Base-by-base conservation (phyloP, 2,888 invertebrate species). In the Pherbina coryleti region DNA sequence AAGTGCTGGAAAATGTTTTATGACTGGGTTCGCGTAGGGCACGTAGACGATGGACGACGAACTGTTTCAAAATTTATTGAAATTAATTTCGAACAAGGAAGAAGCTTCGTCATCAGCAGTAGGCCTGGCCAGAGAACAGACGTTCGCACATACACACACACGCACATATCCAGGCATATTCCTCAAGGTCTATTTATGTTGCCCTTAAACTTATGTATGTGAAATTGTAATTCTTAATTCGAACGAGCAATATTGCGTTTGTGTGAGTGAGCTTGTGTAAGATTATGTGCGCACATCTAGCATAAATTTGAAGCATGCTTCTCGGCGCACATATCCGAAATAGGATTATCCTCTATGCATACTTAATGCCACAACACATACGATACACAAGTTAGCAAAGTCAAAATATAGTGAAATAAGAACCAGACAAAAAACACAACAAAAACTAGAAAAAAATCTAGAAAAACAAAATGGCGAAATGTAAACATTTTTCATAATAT, bases 311-410 rank as follows among this genome's bases (percentile, higher is more conserved):
- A 44, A 73, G 73, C 62, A 44, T 62, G 31, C 57, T 73, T 73
- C 62, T 44, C 25, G 62, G 60, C 60, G 49, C 49, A 31, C 60
- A 69, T 44, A 57, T 31, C 55, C 73, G 73, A 79, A 80, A 79
- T 77, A 77, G 75, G 78, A 78, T 79, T 79, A 81, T 78, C 74
- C 77, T 80, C 77, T 79, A 76, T 80, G 80, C 79, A 80, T 76
- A 67, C 57, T 53, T 66, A 80, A 80, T 79, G 57, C 37, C 71
- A 19, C 8, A 37, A 62, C 34, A 22, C 71, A n/a, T 25, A 44
- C 55, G n/a, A n/a, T 53, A 62, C 55, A 55, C 17, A 9, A 19
- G n/a, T 2, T 17, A 66, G 25, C 49, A 66, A 31, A n/a, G 9
- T 51, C 5, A 17, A 51, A 49, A 75, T 53, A 19, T 53, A 69